phyloP scores from a whole-genome alignment of 2,888 invertebrate genomes.

The Philhelius pedissequus region DNA sequence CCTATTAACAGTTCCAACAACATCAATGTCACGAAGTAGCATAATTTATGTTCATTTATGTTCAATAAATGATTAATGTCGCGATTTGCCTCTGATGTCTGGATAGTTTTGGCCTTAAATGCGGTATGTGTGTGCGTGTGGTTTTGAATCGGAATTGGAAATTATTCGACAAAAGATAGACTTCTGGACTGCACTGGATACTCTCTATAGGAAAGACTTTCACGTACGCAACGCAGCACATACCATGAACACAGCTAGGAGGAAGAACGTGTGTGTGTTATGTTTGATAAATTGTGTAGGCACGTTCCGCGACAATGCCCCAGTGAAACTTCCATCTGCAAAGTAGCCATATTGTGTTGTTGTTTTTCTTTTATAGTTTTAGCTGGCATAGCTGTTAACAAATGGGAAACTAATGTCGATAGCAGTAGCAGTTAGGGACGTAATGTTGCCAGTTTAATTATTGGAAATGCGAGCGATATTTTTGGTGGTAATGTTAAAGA shows the following conservation, averaged over 20 bases:
- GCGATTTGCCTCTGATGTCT: conserved; percentile 24
- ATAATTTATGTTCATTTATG: conserved; percentile 58
- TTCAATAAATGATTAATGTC: conserved; percentile 58
- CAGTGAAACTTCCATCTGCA: conserved; percentile 49
- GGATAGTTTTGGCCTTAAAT: conserved; percentile 4
- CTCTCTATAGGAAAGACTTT: conserved; percentile 53
- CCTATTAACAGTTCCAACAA: neutral
- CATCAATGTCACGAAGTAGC: conserved; percentile 8
- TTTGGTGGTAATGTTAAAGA: too few relatives aligned
- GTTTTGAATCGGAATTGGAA: too few relatives aligned
- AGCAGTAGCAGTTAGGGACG: neutral
- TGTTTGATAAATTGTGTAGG: conserved; percentile 17
- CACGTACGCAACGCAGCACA: conserved; percentile 11
- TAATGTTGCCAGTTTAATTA: neutral
- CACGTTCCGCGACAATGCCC: conserved; percentile 34
- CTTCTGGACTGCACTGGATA: neutral
- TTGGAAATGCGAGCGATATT: too few relatives aligned
- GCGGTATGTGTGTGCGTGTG: neutral
- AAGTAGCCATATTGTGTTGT: neutral
- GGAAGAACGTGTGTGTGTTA: neutral
- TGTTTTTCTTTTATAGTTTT: neutral
- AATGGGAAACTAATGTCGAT: conserved; percentile 18
- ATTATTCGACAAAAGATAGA: neutral
- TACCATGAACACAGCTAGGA: neutral
- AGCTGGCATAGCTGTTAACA: neutral